phyloP scores from a whole-genome alignment of 2,888 invertebrate genomes.

The Cordylochernes scorpioides region DNA sequence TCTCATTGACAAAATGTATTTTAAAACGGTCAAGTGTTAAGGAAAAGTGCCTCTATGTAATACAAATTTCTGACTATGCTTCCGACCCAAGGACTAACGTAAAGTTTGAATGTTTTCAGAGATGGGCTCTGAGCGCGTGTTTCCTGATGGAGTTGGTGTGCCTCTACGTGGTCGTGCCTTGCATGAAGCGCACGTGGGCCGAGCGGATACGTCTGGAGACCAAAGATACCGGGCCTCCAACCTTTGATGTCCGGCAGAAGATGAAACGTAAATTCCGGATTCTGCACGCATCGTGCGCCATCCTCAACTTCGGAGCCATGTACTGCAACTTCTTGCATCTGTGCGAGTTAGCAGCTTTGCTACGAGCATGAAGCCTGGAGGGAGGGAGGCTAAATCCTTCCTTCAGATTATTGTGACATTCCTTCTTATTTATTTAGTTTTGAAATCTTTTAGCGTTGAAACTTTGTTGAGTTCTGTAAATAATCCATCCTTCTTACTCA shows the following conservation, averaged over 20 bases:
- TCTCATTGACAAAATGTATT: too few relatives aligned
- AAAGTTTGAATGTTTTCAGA: too few relatives aligned
- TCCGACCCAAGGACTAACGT: too few relatives aligned
- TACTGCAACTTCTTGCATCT: conserved; percentile 38
- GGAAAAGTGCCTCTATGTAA: too few relatives aligned
- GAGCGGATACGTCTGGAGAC: conserved; percentile 30
- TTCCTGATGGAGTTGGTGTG: conserved; percentile 45
- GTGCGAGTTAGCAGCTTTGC: conserved; percentile 33
- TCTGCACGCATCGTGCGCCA: conserved; percentile 47
- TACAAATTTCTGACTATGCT: too few relatives aligned
- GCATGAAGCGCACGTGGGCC: conserved; percentile 43
- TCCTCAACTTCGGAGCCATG: conserved; percentile 46
- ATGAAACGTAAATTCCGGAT: conserved; percentile 44
- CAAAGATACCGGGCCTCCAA: conserved; percentile 37
- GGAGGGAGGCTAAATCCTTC: too few relatives aligned
- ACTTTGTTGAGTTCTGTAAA: too few relatives aligned
- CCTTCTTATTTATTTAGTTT: too few relatives aligned
- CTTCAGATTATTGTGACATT: too few relatives aligned
- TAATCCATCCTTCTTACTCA: too few relatives aligned
- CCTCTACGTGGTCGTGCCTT: conserved; percentile 45
- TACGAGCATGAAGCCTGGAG: conserved; percentile 15
- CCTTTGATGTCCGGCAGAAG: conserved; percentile 44
- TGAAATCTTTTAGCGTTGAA: too few relatives aligned
- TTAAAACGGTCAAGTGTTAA: too few relatives aligned
- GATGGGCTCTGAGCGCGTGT: conserved; percentile 33